These are phyloP conservation scores for Toxonevra muliebris DNA, from an alignment of 2,888 invertebrate species.

Conservation along the genomic window DNA sequence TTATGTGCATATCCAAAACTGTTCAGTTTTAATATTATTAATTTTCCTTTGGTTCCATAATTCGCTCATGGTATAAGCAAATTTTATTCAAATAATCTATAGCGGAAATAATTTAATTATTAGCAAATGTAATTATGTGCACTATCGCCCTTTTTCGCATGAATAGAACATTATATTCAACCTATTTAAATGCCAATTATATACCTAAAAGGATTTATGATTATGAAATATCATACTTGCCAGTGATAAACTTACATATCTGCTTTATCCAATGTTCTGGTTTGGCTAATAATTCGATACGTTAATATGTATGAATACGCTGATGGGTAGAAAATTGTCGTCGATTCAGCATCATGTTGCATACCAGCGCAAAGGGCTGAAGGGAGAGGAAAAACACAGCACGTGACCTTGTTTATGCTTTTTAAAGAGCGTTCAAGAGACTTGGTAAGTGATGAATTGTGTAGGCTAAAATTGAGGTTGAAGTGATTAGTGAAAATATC, in stretches of 20 bases:
- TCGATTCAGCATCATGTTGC: slow-evolving; percentile 14
- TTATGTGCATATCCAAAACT: too few relatives aligned
- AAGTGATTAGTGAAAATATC: slow-evolving; percentile 56
- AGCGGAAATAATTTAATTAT: slow-evolving; percentile 31
- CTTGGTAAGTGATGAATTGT: slow-evolving; percentile 50
- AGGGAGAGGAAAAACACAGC: slow-evolving; percentile 42
- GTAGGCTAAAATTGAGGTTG: slow-evolving; percentile 49
- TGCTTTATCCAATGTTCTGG: slow-evolving; percentile 60
- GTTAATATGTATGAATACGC: slow-evolving; percentile 43
- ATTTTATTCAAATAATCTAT: neutral
- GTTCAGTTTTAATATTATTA: too few relatives aligned
- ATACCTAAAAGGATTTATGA: slow-evolving; percentile 55
- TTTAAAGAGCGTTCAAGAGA: slow-evolving; percentile 55
- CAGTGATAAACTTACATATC: slow-evolving; percentile 41
- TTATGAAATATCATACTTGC: slow-evolving; percentile 51
- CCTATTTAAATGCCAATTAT: slow-evolving; percentile 53
- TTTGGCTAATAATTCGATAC: slow-evolving; percentile 58
- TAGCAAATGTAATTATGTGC: slow-evolving; percentile 27
- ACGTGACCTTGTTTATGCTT: slow-evolving; percentile 64
- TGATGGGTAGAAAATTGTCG: neutral
- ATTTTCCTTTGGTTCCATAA: too few relatives aligned
- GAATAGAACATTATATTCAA: neutral
- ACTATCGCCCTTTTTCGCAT: slow-evolving; percentile 17
- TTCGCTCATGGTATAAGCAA: too few relatives aligned
- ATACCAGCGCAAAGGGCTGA: slow-evolving; percentile 13